Percentiles rank a stretch among this genome's conserved stretches.
Conservation (phyloP, 2,797 vertebrate genomes). For the Alcedo atthis region DNA sequence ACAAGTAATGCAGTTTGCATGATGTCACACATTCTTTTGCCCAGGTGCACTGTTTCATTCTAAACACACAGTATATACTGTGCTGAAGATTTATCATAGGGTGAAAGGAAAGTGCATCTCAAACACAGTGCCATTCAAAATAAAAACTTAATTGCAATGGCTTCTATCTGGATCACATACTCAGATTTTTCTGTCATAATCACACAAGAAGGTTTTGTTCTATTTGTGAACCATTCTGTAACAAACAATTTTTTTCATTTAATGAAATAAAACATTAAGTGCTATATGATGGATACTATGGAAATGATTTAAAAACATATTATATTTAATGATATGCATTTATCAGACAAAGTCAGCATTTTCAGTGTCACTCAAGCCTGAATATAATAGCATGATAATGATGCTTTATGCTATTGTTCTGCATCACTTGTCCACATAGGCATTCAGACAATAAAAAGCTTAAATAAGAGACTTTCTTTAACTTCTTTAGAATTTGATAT, state of each 20-base stretch:
- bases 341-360: background rate
- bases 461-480: conserved; percentile 11
- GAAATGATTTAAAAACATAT: background rate
- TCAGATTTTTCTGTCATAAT: background rate
- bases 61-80: background rate
- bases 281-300: background rate
- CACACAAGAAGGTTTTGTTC: accelerated
- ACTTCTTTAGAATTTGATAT: background rate
- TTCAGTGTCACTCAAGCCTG: background rate
- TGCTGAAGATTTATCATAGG: background rate
- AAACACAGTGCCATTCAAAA: background rate
- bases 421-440: background rate
- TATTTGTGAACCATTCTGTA: background rate
- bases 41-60: background rate
- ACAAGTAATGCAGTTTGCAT: background rate
- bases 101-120: background rate
- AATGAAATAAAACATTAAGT: background rate
- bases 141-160: background rate
- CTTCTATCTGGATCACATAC: background rate
- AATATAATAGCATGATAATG: background rate
- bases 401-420: background rate
- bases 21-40: background rate
- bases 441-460: background rate
- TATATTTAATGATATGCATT: background rate
- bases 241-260: background rate